Percentiles rank a stretch among this genome's conserved stretches.
Conservation (phyloP, 1,140 invertebrate genomes). For the Ganaspis sp. region DNA sequence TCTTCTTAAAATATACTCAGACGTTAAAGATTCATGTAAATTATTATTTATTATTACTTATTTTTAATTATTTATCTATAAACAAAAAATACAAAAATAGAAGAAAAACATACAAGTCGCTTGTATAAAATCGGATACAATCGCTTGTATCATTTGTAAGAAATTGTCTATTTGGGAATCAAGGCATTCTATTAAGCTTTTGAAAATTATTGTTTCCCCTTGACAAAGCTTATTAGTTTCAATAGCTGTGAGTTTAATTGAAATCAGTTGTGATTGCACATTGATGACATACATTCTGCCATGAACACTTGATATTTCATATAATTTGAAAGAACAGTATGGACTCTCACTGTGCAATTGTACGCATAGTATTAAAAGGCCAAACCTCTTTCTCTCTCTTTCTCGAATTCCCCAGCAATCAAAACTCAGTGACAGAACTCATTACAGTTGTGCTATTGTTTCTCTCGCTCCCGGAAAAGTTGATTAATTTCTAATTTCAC, state of each 20-base stretch:
- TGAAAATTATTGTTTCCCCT: not conserved
- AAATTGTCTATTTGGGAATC: too few relatives aligned
- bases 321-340: not conserved
- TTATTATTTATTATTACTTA: too few relatives aligned
- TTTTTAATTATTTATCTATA: too few relatives aligned
- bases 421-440: slow-evolving; percentile 18
- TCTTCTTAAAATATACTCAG: too few relatives aligned
- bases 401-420: slow-evolving; percentile 3
- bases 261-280: not conserved
- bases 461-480: not conserved
- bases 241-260: not conserved
- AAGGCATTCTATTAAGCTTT: not conserved
- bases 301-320: not conserved
- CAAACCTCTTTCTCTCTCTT: not conserved
- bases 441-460: slow-evolving; percentile 10
- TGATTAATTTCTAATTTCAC: slow-evolving; percentile 14
- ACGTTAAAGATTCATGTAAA: too few relatives aligned
- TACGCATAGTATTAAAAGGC: not conserved
- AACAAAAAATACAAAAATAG: too few relatives aligned
- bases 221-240: not conserved
- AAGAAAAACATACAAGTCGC: too few relatives aligned
- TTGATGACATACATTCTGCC: not conserved
- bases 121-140: too few relatives aligned
- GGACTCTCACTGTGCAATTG: not conserved
- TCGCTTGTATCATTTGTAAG: too few relatives aligned